Evolutionary conservation across 2,888 invertebrate genomes (phyloP), one percentile per base, ranked within the genome.

Genomic region (Stomorhina lunata): DNA sequence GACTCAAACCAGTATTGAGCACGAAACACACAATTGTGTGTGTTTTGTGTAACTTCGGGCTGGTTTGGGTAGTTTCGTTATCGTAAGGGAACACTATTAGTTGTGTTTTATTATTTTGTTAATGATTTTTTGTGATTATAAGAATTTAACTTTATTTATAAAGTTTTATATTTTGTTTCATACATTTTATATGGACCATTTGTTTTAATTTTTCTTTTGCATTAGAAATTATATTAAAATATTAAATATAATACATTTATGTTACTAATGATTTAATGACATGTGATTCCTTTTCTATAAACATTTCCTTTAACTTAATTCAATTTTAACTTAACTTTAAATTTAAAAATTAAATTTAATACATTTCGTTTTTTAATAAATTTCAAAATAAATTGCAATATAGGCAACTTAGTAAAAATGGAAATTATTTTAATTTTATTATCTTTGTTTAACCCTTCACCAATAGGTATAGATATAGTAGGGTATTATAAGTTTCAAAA

Each of bases 241-340:
- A 45, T 76, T 53, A 55, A n/a, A 25, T 50, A 53, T 73, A 63
- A 73, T 73, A 40, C 50, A 73, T 34, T 45, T 45, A 17, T 45
- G 15, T 17, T 45, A n/a, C 20, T 20, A 9, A 45, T 45, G 45
- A 7, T 43, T 5, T 17, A 43, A 43, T 43, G 43, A 43, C n/a
- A 43, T 43, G 17, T 43, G 43, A 17, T 43, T 43, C 17, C 43
- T 7, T 43, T 17, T 17, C 43, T 48, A 22, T 7, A 48, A n/a
- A 9, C 48, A 48, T 48, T n/a, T n/a, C n/a, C n/a, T n/a, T n/a
- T 25, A 22, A 48, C 34, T 75, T n/a, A 9, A 40, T 27, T 55
- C 32, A 29, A 53, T 25, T 40, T 29, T 53, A 48, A 63, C 37
- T 29, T 45, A 65, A 75, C 4, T 55, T 22, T 27, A 32, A 12